Percentiles rank a stretch among this genome's conserved stretches.
These are phyloP conservation scores for Phainopepla nitens DNA, from an alignment of 2,113 vertebrate genomes.

Conservation along the genomic window DNA sequence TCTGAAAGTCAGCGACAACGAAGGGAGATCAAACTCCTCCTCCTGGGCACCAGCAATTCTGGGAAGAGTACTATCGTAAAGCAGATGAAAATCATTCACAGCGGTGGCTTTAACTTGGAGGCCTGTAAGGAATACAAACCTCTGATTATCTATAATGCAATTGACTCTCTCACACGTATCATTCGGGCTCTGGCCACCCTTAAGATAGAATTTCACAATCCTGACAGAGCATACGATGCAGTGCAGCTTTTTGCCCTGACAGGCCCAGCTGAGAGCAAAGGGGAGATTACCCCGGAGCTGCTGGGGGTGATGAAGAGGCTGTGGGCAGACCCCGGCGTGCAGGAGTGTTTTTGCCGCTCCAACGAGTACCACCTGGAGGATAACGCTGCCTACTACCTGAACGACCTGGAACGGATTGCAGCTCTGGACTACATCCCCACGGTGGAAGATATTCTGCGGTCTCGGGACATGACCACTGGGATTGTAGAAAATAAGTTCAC, in stretches of 20 bases:
- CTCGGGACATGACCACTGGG: slow-evolving; percentile 98
- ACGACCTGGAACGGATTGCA: slow-evolving; percentile 95
- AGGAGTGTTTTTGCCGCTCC: slow-evolving; percentile 95
- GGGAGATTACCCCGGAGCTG: slow-evolving; percentile 93
- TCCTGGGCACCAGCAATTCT: slow-evolving; percentile 97
- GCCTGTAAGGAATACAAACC: slow-evolving; percentile 98
- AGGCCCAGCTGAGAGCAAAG: slow-evolving; percentile 95
- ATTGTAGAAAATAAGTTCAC: slow-evolving; percentile 99
- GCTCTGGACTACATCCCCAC: slow-evolving; percentile 94
- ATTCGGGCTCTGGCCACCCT: slow-evolving; percentile 93
- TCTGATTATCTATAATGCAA: slow-evolving; percentile 97
- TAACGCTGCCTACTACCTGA: slow-evolving; percentile 97
- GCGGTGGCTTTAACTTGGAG: slow-evolving; percentile 95
- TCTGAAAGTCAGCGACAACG: slow-evolving; percentile 97
- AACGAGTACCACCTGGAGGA: slow-evolving; percentile 99
- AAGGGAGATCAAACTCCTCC: slow-evolving; percentile 94
- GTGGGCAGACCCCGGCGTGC: slow-evolving; percentile 93
- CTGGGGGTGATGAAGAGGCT: slow-evolving; percentile 95
- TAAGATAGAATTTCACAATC: slow-evolving; percentile 97
- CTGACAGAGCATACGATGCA: slow-evolving; percentile 93
- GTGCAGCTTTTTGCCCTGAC: slow-evolving; percentile 98
- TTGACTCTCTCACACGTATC: slow-evolving; percentile 97
- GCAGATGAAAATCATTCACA: slow-evolving; percentile 99
- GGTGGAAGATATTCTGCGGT: slow-evolving; percentile 96
- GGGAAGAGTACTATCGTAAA: slow-evolving; percentile 99